Evolutionary conservation across 37 sponge, comb jelly and placozoan species (phyloP), one percentile per base, ranked within the genome.

Genomic region (Ianthella basta): DNA sequence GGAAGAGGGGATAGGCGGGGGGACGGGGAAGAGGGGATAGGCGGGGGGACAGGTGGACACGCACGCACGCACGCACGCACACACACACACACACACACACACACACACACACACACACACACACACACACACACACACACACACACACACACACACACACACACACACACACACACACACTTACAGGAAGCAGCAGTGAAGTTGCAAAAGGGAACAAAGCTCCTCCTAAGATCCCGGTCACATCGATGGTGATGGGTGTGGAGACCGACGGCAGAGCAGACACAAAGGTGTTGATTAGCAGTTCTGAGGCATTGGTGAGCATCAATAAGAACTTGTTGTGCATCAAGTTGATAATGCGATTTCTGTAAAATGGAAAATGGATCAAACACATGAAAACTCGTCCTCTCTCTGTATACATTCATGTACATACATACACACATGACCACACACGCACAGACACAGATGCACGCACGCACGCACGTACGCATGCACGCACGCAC

Each of bases 101-200:
- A 79, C 80, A 79, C 80, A 79, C 59, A 55, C 50, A 79, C 80
- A 79, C 80, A 79, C 80, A 55, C 59, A 79, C 80, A 79, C 80
- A 79, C 80, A 79, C 59, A 55, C 59, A 79, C 80, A 79, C 59
- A 79, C 55, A 79, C 30, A 55, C 80, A 79, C 59, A 79, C 59
- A 50, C 32, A 29, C 53, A 80, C 29, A 29, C 56, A 80, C 80
- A 80, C 59, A 25, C 40, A 64, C 66, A 64, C 20, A 64, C n/a
- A 64, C 66, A 64, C 66, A 64, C 66, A 64, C 66, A 64, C 66
- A 64, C 66, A 64, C 21, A 1, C 25, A 50, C 40, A 84, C 93
- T 82, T 54, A 93, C 94, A 19, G 94, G 94, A 1, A 93, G 81
- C 2, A 93, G 83, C 67, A 93, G 87, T 35, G 91, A 89, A 32